Base-by-base conservation (phyloP, 2,797 vertebrate genomes). In the Sandelia bainsii region DNA sequence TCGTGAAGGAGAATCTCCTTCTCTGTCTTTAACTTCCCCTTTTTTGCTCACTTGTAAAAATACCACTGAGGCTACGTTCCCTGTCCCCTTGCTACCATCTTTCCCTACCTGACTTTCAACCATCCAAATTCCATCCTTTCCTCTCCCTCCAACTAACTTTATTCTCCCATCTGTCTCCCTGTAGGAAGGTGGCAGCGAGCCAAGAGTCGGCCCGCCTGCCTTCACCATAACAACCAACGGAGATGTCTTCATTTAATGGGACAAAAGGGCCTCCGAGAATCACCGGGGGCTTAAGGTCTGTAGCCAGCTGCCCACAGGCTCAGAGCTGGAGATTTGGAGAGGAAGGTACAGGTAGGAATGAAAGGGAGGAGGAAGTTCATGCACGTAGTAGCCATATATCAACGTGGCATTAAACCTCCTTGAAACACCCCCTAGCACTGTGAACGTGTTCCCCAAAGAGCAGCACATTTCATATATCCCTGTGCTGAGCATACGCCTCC, bases 241-340 rank as follows among this genome's bases (percentile, higher is more conserved):
- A 84, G 54, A 87, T 57, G 77, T 92, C 85, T 92, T 91, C 84
- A 86, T 80, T 76, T 79, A 81, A 88, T 57, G 69, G 72, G 67
- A 84, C 78, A 85, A 84, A 85, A 74, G 77, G 58, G 34, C 60
- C 62, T 22, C 50, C 17, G 52, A 57, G 77, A 81, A 79, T 83
- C 79, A 49, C 51, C 23, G 4, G 56, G 56, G 64, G 65, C 59
- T 64, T 61, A 46, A 79, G 50, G 5, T 67, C 57, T 13, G 40
- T 51, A 46, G 79, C 61, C 78, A 60, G 56, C 39, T 46, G 60
- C 34, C 65, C 59, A 34, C 3, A 2, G 65, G 44, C 72, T 62
- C 17, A 60, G 48, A 29, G 61, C 46, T 39, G 52, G 27, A 64
- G 25, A 53, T 61, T 56, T 62, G 49, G 13, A 40, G 54, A 67